These are phyloP conservation scores for Gandaritis pyraliata DNA, from an alignment of 2,888 invertebrate genomes.

Conservation along the genomic window DNA sequence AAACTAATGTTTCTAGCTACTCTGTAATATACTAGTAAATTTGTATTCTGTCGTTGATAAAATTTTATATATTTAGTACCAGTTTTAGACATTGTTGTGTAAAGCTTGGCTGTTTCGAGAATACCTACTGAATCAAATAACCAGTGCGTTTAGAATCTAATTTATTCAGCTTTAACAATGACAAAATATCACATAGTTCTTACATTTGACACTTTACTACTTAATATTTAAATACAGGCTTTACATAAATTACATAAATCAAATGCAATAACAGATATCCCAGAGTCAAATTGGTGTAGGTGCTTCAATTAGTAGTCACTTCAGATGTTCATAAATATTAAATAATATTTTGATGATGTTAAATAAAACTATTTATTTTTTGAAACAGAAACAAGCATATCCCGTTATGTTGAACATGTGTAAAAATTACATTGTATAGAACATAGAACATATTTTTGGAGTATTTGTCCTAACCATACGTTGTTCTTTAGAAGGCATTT, in stretches of 20 bases:
- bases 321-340: background rate
- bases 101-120: conserved; percentile 1
- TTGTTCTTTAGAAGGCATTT: background rate
- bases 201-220: conserved; percentile 58
- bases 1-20: conserved; percentile 3
- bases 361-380: too few relatives aligned
- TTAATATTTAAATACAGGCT: conserved; percentile 45
- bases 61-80: conserved; percentile 3
- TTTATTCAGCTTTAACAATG: conserved; percentile 37
- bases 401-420: background rate
- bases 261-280: conserved; percentile 33
- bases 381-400: background rate
- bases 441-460: conserved; percentile 15
- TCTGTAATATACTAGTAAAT: conserved; percentile 6
- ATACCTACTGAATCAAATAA: conserved; percentile 8
- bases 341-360: background rate
- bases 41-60: background rate
- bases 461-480: conserved; percentile 4
- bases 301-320: conserved; percentile 1
- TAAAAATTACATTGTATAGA: background rate
- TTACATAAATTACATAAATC: conserved; percentile 31
- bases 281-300: conserved; percentile 18
- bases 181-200: conserved; percentile 53
- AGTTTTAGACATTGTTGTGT: conserved; percentile 10
- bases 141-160: conserved; percentile 23